Conservation (phyloP, 2,797 vertebrate species). For the Bovichtus variegatus region DNA sequence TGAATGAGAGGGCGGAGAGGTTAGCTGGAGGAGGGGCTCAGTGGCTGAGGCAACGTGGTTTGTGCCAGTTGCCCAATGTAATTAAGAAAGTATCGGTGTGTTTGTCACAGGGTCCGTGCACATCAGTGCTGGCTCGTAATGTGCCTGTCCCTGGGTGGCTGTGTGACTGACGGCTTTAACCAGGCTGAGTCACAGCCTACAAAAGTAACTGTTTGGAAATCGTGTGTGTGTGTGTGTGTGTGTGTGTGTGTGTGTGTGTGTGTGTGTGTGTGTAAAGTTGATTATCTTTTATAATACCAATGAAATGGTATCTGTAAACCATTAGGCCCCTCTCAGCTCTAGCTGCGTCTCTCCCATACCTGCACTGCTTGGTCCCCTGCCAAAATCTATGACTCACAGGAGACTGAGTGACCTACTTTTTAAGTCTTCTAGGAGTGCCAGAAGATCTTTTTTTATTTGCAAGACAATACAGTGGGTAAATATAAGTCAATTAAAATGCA, state of each 20-base stretch:
- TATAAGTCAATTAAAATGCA: slow-evolving; percentile 80
- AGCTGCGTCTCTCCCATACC: slow-evolving; percentile 75
- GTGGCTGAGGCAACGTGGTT: slow-evolving; percentile 62
- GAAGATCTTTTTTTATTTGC: slow-evolving; percentile 77
- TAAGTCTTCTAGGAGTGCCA: slow-evolving; percentile 81
- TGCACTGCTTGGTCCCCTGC: slow-evolving; percentile 82
- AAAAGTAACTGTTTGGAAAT: slow-evolving; percentile 73
- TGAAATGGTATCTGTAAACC: slow-evolving; percentile 62
- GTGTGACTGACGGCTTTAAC: slow-evolving; percentile 58
- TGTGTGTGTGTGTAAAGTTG: no score
- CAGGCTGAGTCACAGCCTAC: slow-evolving; percentile 73
- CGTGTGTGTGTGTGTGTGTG: slow-evolving; percentile 26
- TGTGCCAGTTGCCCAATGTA: slow-evolving; percentile 70
- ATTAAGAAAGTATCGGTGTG: slow-evolving; percentile 69
- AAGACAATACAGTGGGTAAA: slow-evolving; percentile 79
- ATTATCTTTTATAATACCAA: slow-evolving; percentile 51
- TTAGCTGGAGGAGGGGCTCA: slow-evolving; percentile 74
- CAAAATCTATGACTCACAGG: slow-evolving; percentile 86
- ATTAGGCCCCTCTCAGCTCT: slow-evolving; percentile 59
- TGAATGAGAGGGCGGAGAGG: slow-evolving; percentile 82
- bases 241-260: no score
- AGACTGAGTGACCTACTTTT: slow-evolving; percentile 88
- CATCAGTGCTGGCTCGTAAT: slow-evolving; percentile 42
- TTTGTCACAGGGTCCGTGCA: slow-evolving; percentile 47
- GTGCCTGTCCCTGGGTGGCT: slow-evolving; percentile 59